These are phyloP conservation scores for Neolamprologus longior DNA, from an alignment of 2,113 vertebrate species.

Conservation along the genomic window DNA sequence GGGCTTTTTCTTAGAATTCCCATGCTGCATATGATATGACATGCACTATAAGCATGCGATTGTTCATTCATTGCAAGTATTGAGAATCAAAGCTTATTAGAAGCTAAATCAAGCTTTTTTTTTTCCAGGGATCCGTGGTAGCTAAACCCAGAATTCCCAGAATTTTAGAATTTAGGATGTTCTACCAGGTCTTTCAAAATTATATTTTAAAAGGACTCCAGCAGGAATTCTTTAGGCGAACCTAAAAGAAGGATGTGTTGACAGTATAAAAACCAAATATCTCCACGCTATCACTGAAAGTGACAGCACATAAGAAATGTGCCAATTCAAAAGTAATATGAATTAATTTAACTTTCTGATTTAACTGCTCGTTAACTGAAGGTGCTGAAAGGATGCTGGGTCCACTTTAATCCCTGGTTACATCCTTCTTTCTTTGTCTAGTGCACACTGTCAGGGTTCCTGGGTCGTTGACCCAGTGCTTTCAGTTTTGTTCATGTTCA, in stretches of 20 bases:
- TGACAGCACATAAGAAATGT: neutral
- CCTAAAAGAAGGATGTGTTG: neutral
- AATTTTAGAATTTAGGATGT: neutral
- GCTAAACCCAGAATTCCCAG: neutral
- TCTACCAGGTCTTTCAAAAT: neutral
- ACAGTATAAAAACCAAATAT: neutral
- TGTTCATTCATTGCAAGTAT: slow-evolving; percentile 37
- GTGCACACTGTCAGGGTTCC: neutral
- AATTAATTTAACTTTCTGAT: neutral
- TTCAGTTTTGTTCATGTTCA: no score
- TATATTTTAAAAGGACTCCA: neutral
- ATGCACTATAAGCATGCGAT: slow-evolving; percentile 22
- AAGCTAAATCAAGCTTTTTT: neutral
- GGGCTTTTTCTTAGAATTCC: slow-evolving; percentile 17
- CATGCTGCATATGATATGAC: slow-evolving; percentile 7
- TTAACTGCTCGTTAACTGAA: neutral
- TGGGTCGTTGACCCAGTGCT: no score
- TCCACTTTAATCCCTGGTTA: neutral
- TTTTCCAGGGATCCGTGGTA: neutral
- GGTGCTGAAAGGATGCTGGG: neutral
- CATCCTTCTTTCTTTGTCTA: neutral
- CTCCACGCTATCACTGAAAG: neutral
- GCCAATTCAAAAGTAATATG: neutral
- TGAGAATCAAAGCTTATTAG: neutral
- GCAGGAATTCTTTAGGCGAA: neutral